These are phyloP conservation scores for Drosophila paranaensis DNA, from an alignment of 2,888 invertebrate genomes.

Conservation along the genomic window DNA sequence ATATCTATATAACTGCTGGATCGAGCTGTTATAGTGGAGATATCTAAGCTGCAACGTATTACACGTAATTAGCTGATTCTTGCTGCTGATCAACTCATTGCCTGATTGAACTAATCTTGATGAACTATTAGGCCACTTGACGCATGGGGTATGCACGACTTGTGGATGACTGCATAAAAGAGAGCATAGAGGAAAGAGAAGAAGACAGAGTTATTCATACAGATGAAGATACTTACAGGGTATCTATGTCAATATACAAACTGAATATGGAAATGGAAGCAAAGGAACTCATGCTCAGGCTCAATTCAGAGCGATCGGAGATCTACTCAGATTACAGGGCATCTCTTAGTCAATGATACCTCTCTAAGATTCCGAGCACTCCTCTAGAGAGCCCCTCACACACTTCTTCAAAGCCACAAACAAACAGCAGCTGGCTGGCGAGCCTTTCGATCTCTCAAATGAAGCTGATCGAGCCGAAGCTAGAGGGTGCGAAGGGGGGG, in stretches of 20 bases:
- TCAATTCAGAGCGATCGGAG: too few species aligned
- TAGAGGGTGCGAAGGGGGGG: background rate
- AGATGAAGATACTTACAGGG: background rate
- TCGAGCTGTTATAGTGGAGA: background rate
- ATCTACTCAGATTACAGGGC: too few species aligned
- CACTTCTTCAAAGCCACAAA: conserved; percentile 24
- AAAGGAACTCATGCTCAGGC: too few species aligned
- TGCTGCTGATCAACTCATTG: background rate
- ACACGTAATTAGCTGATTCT: conserved; percentile 26
- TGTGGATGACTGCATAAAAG: background rate
- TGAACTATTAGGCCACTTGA: background rate
- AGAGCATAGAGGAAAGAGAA: background rate
- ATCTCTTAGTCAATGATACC: background rate
- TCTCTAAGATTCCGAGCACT: background rate
- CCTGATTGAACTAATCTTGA: background rate
- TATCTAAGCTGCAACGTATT: conserved; percentile 1
- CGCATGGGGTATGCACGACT: background rate
- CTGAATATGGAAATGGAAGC: too few species aligned
- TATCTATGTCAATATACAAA: background rate
- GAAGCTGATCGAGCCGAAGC: background rate
- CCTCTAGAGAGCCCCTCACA: background rate
- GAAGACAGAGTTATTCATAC: too few species aligned
- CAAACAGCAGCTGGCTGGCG: conserved; percentile 46
- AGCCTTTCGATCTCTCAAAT: conserved; percentile 27
- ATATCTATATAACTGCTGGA: background rate